Conservation (phyloP, 2,797 vertebrate genomes). For the Perodicticus potto region DNA sequence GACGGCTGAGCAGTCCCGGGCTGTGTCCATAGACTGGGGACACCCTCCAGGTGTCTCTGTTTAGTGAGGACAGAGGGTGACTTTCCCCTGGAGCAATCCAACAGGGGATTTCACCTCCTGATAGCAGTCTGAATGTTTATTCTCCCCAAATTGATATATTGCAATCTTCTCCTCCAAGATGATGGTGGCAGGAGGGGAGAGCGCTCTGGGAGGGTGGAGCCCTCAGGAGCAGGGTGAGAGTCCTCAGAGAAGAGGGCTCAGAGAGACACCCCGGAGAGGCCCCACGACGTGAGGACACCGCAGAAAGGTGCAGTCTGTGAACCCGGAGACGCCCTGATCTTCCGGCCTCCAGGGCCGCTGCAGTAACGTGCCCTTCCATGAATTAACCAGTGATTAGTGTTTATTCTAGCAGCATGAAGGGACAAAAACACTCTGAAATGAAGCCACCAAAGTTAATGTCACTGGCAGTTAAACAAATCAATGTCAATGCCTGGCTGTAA, state of each 20-base stretch:
- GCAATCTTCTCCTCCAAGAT: not conserved
- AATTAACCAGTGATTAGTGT: too few species aligned
- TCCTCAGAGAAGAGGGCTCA: not conserved
- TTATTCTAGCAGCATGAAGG: not conserved
- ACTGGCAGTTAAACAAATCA: fast-evolving
- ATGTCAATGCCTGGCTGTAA: fast-evolving
- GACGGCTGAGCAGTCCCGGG: too few species aligned
- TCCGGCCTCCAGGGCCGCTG: not conserved
- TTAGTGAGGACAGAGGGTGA: too few species aligned
- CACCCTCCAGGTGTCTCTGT: not conserved
- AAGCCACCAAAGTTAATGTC: not conserved
- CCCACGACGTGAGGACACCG: not conserved
- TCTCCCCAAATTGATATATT: not conserved
- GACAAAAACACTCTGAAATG: too few species aligned
- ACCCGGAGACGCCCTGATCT: not conserved
- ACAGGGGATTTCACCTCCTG: not conserved
- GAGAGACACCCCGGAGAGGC: too few species aligned
- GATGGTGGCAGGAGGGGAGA: not conserved
- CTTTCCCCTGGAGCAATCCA: not conserved
- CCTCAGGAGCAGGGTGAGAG: not conserved
- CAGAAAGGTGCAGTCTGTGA: not conserved
- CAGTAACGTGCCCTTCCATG: not conserved
- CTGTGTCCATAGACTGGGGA: too few species aligned
- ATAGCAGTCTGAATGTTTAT: not conserved
- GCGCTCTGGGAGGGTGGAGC: not conserved